Evolutionary conservation across 1,140 invertebrate species (phyloP), one percentile per base, ranked within the genome.

Genomic region (Ceratina calcarata): DNA sequence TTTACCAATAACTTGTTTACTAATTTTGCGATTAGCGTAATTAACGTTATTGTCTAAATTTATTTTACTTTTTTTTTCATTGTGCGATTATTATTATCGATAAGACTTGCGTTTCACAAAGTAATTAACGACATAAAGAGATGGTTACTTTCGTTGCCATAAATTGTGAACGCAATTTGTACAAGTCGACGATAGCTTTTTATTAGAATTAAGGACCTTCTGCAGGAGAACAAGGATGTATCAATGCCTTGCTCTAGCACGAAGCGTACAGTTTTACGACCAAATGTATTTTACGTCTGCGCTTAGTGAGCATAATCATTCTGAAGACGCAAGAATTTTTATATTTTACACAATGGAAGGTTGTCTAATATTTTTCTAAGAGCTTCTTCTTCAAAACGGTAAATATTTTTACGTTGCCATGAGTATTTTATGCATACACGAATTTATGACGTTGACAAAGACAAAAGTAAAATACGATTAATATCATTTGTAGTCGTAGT

Each of bases 181-280:
- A 83, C 72, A 73, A 86, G 71, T 80, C 60, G 67, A 85, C 77
- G 49, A 82, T 87, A 85, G 72, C 64, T 82, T 88, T 84, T 83
- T 82, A 87, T 72, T 85, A 84, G 84, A 67, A 87, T 86, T 89
- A 73, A 65, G 85, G 78, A 83, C 83, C 82, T 89, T 90, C 86
- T 72, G 72, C 72, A 65, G 72, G 75, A 82, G 71, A 81, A 78
- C 20, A 81, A 84, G 80, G 73, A 70, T 70, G 16, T 66, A 60
- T 73, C 78, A 18, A 77, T 57, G 75, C 49, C 60, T 73, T 68
- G 65, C 82, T 87, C 78, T 72, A 55, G 83, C 62, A 75, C 71
- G 85, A 88, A 80, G 84, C 78, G 78, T 90, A 85, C 86, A 86
- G 85, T 86, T 90, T 89, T 90, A 90, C 69, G 84, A 91, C 84